These are phyloP conservation scores for Rhabdophis nuchalis DNA, from an alignment of 2,797 vertebrate species.

Conservation along the genomic window DNA sequence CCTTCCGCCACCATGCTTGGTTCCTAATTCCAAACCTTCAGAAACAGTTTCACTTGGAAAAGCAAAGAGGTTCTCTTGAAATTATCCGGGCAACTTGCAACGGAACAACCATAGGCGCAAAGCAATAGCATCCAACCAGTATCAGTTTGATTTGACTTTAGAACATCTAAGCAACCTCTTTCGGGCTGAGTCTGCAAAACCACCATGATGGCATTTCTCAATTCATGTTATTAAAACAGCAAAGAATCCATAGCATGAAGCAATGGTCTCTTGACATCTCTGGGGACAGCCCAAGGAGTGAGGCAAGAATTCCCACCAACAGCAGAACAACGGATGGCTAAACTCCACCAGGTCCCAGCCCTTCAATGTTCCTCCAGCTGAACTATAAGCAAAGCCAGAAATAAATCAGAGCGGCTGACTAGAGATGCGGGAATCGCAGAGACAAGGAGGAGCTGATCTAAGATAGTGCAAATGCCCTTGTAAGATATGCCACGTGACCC, in stretches of 20 bases:
- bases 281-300: neutral
- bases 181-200: neutral
- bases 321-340: neutral
- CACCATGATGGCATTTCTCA: neutral
- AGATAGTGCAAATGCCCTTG: neutral
- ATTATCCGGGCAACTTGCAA: neutral
- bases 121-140: neutral
- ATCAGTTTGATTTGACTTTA: neutral
- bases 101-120: neutral
- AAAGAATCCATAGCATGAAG: neutral
- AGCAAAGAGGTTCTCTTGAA: neutral
- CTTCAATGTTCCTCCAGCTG: neutral
- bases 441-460: neutral
- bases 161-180: neutral
- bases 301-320: neutral
- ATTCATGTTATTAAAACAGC: neutral
- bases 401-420: neutral
- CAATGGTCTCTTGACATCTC: neutral
- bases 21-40: neutral
- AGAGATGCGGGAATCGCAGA: neutral
- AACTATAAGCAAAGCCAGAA: neutral
- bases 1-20: neutral
- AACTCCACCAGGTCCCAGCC: neutral
- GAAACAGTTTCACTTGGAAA: neutral
- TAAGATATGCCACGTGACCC: neutral